phyloP scores from a whole-genome alignment of 1,140 invertebrate genomes.

The Tetragnatha versicolor region DNA sequence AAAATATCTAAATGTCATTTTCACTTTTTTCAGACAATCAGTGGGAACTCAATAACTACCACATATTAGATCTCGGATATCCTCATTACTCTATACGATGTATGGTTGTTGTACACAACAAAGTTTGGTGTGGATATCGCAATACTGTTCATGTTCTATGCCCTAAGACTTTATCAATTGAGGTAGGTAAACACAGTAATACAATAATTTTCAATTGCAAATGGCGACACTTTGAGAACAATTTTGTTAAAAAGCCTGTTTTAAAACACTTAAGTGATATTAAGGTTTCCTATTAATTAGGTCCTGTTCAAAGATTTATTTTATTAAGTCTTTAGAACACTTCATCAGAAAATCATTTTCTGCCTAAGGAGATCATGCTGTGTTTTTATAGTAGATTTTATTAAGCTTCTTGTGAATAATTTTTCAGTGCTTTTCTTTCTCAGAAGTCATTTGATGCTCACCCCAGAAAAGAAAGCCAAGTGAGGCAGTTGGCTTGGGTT shows the following conservation, averaged over 20 bases:
- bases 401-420: no score
- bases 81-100: slow-evolving; percentile 88
- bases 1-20: not conserved
- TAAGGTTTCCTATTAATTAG: no score
- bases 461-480: slow-evolving; percentile 90
- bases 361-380: no score
- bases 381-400: no score
- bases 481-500: slow-evolving; percentile 92
- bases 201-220: no score
- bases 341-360: no score
- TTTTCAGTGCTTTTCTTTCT: slow-evolving; percentile 34
- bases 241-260: no score
- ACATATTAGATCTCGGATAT: slow-evolving; percentile 87
- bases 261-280: no score
- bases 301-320: no score
- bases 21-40: slow-evolving; percentile 74
- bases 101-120: slow-evolving; percentile 83
- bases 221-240: no score
- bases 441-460: slow-evolving; percentile 87
- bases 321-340: no score
- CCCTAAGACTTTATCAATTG: slow-evolving; percentile 83
- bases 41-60: slow-evolving; percentile 93
- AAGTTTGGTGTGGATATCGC: slow-evolving; percentile 96
- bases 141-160: slow-evolving; percentile 96
- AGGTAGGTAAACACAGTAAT: no score